Conservation (phyloP, 2,797 vertebrate genomes). For the Paguma larvata region DNA sequence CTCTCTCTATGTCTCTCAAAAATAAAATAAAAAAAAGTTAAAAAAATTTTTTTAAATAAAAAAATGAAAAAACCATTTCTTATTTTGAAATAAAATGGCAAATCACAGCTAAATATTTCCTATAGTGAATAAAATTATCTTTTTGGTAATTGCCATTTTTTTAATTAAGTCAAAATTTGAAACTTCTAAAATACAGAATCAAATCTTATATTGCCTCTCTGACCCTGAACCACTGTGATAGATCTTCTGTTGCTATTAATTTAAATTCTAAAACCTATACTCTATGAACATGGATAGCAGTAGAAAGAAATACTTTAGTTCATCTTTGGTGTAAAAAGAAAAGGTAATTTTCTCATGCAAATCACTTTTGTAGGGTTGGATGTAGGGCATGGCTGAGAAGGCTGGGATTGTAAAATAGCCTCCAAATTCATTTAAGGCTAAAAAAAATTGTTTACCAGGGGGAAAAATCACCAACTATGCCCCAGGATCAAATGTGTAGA, state of each 20-base stretch:
- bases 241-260: not conserved
- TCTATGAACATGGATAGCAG: not conserved
- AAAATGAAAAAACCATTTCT: not conserved
- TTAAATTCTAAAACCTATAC: constrained; percentile 35
- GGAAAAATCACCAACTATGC: not conserved
- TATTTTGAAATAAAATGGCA: constrained; percentile 34
- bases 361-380: not conserved
- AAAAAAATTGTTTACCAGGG: constrained; percentile 30
- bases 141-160: not conserved
- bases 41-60: too few species aligned
- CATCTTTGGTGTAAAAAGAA: not conserved
- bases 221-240: not conserved
- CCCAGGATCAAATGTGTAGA: constrained; percentile 26
- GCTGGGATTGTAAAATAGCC: not conserved
- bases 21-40: too few species aligned
- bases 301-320: constrained; percentile 33
- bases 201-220: not conserved
- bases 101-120: constrained; percentile 18
- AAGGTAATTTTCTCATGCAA: constrained; percentile 17
- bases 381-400: not conserved
- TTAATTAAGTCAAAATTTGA: constrained; percentile 43
- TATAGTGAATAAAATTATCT: not conserved
- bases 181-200: constrained; percentile 51
- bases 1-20: too few species aligned
- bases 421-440: constrained; percentile 57